Evolutionary conservation across 1,140 invertebrate species (phyloP).

Genomic region (Limonius californicus): DNA sequence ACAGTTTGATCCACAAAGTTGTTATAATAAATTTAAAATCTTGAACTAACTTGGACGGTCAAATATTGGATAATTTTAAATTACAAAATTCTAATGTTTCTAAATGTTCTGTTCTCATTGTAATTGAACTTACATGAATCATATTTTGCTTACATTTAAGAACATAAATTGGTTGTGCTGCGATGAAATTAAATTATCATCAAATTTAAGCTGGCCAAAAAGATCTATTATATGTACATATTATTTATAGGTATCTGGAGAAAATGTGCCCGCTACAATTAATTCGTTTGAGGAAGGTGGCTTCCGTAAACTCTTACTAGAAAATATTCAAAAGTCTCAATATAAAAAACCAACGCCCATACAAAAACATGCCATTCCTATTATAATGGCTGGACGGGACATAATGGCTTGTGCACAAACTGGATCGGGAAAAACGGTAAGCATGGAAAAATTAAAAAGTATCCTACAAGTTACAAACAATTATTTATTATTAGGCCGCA

Average conservation of each 20-base stretch:
- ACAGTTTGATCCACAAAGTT: too few species aligned
- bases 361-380: constrained; percentile 86
- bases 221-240: neutral
- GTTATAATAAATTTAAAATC: too few species aligned
- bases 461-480: too few species aligned
- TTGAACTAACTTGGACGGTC: too few species aligned
- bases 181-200: neutral
- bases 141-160: too few species aligned
- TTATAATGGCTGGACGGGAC: constrained; percentile 74
- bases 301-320: constrained; percentile 62
- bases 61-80: too few species aligned
- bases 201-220: too few species aligned
- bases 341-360: constrained; percentile 91
- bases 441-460: neutral
- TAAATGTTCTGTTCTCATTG: too few species aligned
- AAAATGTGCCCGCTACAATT: constrained; percentile 62
- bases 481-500: constrained; percentile 63
- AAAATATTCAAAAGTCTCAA: constrained; percentile 76
- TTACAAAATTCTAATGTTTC: too few species aligned
- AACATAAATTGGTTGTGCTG: too few species aligned
- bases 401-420: constrained; percentile 98
- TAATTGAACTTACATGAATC: too few species aligned
- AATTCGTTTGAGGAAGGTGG: constrained; percentile 67
- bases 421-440: constrained; percentile 81
- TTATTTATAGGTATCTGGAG: constrained; percentile 57